phyloP scores from a whole-genome alignment of 1,140 invertebrate species.

The Cherax quadricarinatus region DNA sequence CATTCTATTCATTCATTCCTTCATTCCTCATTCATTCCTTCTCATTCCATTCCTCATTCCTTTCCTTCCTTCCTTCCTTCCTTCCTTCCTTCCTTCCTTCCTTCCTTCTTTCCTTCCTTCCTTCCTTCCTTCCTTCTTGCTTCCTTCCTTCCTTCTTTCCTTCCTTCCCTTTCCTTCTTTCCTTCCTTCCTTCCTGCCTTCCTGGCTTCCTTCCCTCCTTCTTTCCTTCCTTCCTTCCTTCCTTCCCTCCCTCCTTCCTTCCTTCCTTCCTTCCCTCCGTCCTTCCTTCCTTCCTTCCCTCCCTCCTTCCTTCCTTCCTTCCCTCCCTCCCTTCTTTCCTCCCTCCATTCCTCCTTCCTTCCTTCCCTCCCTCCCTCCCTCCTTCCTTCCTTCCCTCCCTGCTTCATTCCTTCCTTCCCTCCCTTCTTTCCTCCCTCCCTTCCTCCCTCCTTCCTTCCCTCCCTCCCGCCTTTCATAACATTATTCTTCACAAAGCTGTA shows the following conservation, averaged over 20 bases:
- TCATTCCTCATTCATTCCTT: not conserved
- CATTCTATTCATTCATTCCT: not conserved
- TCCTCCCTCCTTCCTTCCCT: not conserved
- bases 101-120: no score
- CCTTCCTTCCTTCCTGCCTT: not conserved
- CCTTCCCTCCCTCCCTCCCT: not conserved
- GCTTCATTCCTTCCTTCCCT: not conserved
- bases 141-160: no score
- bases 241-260: not conserved
- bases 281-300: not conserved
- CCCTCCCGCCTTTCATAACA: not conserved
- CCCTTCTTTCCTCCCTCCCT: not conserved
- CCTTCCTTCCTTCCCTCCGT: no score
- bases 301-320: not conserved
- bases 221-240: not conserved
- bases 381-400: not conserved
- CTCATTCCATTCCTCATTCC: not conserved
- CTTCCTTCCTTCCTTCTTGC: no score
- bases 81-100: no score
- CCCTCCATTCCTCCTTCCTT: not conserved
- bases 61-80: no score
- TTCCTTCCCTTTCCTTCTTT: not conserved
- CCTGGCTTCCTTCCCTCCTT: not conserved
- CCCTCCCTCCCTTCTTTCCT: not conserved
- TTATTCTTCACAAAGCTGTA: no score